These are phyloP conservation scores for Scaptodrosophila latifasciaeformis DNA, from an alignment of 2,888 invertebrate genomes.

Conservation along the genomic window DNA sequence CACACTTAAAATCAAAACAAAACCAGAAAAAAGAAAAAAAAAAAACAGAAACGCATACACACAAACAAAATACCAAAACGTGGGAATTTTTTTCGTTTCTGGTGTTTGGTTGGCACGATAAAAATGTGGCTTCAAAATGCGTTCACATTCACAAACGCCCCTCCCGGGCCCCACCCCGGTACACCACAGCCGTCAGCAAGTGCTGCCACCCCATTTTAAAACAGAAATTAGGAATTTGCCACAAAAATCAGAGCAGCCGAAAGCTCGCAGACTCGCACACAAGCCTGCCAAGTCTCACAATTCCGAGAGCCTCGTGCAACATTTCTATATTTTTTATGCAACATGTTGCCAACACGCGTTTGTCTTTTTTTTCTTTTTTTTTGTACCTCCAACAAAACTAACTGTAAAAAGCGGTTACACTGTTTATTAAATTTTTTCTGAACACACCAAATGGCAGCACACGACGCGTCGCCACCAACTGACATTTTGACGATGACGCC, in stretches of 20 bases:
- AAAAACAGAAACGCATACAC: constrained; percentile 3
- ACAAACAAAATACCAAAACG: constrained; percentile 48
- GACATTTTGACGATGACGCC: constrained; percentile 54
- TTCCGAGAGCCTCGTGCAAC: constrained; percentile 40
- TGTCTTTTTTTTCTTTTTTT: constrained; percentile 31
- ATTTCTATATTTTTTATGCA: constrained; percentile 47
- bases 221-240: constrained; percentile 51
- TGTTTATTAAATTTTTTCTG: constrained; percentile 61
- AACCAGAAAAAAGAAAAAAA: constrained; percentile 16
- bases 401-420: neutral
- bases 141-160: constrained; percentile 1
- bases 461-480: constrained; percentile 33
- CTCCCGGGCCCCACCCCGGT: neutral
- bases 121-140: constrained; percentile 26
- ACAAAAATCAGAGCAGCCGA: constrained; percentile 16
- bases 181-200: neutral
- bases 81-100: constrained; percentile 54
- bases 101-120: constrained; percentile 42
- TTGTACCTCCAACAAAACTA: neutral
- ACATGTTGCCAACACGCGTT: constrained; percentile 52
- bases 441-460: constrained; percentile 37
- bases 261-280: constrained; percentile 47
- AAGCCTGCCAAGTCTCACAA: too few species aligned
- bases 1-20: constrained; percentile 21
- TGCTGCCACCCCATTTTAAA: constrained; percentile 15